phyloP scores from a whole-genome alignment of 2,797 vertebrate genomes.

The Dallia pectoralis region DNA sequence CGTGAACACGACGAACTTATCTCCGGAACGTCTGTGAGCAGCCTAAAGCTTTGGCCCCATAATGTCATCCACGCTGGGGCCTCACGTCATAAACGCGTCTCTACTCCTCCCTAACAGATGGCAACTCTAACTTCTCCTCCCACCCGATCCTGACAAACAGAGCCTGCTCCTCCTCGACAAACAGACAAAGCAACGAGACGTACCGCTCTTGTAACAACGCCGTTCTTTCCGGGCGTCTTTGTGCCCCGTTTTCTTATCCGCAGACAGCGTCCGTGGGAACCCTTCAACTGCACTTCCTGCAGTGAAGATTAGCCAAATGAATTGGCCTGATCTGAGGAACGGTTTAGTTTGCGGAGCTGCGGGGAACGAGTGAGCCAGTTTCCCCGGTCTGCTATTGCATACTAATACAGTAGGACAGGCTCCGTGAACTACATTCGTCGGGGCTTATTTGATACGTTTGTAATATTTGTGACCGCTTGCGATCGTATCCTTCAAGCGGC shows the following conservation, averaged over 20 bases:
- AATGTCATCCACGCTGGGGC: constrained; percentile 9
- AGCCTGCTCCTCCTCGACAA: constrained; percentile 7
- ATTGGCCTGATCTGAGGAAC: constrained; percentile 22
- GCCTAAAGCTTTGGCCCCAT: constrained; percentile 32
- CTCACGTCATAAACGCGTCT: background rate
- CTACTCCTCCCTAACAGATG: constrained; percentile 9
- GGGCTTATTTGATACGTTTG: background rate
- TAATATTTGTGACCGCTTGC: background rate
- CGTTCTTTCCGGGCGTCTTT: background rate
- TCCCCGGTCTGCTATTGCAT: background rate
- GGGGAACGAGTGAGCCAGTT: constrained; percentile 7
- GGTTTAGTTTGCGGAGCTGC: constrained; percentile 26
- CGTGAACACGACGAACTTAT: constrained; percentile 11
- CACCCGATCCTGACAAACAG: background rate
- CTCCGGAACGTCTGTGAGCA: constrained; percentile 17
- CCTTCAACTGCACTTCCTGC: constrained; percentile 26
- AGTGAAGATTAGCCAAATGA: constrained; percentile 30
- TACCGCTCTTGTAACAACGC: constrained; percentile 7
- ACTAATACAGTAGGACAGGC: constrained; percentile 9
- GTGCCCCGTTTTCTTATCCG: background rate
- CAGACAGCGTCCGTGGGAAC: constrained; percentile 23
- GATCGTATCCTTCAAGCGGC: background rate
- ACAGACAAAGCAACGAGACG: constrained; percentile 21
- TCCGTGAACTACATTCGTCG: constrained; percentile 3
- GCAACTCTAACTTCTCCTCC: background rate